Base-by-base conservation (phyloP, 2,888 invertebrate genomes). In the Apoda limacodes region DNA sequence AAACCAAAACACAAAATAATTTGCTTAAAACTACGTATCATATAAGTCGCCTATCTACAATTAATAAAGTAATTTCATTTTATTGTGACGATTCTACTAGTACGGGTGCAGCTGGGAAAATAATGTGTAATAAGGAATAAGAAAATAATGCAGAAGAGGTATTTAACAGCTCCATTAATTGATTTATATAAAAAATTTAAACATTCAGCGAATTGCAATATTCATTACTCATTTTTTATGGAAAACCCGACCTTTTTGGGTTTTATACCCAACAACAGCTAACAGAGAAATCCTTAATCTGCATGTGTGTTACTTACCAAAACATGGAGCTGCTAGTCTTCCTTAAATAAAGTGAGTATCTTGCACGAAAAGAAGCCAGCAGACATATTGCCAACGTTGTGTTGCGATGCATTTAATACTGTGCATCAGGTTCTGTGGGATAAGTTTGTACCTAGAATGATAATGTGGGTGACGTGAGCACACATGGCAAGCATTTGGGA, bases 341-440 rank as follows among this genome's bases (percentile, higher is more conserved):
- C 27, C 15, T 25, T 26, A 14, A 25, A 29, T 32, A 35, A 32
- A 21, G 22, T 28, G 14, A 13, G 5, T 9, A 32, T 35, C n/a
- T 17, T 32, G 25, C 14, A 28, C 9, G 28, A 28, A 26, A 25
- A 23, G 14, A n/a, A n/a, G n/a, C n/a, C n/a, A n/a, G n/a, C n/a
- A n/a, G n/a, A n/a, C n/a, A n/a, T n/a, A n/a, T n/a, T n/a, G n/a
- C n/a, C n/a, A n/a, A n/a, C n/a, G n/a, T n/a, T n/a, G n/a, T n/a
- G n/a, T n/a, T n/a, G n/a, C n/a, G n/a, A n/a, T n/a, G n/a, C n/a
- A n/a, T n/a, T n/a, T n/a, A n/a, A n/a, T n/a, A n/a, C n/a, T n/a
- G n/a, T 39, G 13, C 20, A 43, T 28, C 43, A 43, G 20, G 42
- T 42, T 6, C 25, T 43, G 7, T 40, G 42, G 40, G 37, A 43